Conservation (phyloP, 2,888 invertebrate genomes). For the Incurvaria masculella region DNA sequence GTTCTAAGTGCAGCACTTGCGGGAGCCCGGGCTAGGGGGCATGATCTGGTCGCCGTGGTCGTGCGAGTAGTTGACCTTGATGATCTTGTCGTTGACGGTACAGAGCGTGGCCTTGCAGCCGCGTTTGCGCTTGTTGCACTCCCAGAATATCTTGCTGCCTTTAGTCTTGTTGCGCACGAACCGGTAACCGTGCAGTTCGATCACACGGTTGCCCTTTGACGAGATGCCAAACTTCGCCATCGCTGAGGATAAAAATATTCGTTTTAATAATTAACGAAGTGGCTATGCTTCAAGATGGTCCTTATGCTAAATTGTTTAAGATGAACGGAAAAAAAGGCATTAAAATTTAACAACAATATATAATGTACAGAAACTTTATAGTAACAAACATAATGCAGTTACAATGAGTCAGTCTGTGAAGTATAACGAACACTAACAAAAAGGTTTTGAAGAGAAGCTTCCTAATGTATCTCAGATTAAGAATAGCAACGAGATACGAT, state of each 20-base stretch:
- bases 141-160: conserved; percentile 13
- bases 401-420: too few species aligned
- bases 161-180: conserved; percentile 10
- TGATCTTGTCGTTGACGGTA: conserved; percentile 22
- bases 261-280: too few species aligned
- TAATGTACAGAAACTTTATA: too few species aligned
- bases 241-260: not conserved
- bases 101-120: conserved; percentile 23
- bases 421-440: too few species aligned
- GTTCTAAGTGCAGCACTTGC: not conserved
- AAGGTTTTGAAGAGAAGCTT: too few species aligned
- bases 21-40: not conserved
- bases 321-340: too few species aligned
- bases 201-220: not conserved
- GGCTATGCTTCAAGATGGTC: too few species aligned
- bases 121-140: conserved; percentile 10
- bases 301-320: too few species aligned
- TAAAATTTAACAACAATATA: too few species aligned
- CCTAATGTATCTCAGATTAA: too few species aligned
- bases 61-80: conserved; percentile 10
- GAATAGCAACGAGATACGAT: too few species aligned
- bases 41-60: not conserved
- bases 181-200: not conserved
- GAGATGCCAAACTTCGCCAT: conserved; percentile 13
- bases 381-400: too few species aligned